These are phyloP conservation scores for Idris sp. DNA, from an alignment of 1,140 invertebrate genomes.

Conservation along the genomic window DNA sequence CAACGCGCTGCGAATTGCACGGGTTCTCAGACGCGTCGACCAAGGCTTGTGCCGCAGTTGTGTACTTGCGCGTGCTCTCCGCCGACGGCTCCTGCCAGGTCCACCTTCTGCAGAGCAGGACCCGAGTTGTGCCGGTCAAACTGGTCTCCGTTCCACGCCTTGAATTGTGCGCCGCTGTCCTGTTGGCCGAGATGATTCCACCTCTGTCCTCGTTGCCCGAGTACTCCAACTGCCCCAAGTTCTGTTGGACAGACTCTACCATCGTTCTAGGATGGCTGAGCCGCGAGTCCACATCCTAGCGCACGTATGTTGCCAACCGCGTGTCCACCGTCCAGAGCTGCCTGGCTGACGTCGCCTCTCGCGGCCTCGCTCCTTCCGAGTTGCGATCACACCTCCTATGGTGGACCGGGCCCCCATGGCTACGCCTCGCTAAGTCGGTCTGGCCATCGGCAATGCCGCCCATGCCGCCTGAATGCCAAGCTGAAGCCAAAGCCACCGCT, in stretches of 20 bases:
- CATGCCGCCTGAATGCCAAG: no score
- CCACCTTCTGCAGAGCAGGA: not conserved
- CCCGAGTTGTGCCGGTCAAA: not conserved
- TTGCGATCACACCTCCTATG: no score
- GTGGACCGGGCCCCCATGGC: no score
- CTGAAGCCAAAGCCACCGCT: no score
- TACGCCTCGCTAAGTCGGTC: no score
- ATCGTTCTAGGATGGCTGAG: constrained; percentile 5
- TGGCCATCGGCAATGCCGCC: no score
- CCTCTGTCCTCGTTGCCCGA: not conserved
- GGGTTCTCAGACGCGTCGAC: not conserved
- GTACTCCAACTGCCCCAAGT: not conserved
- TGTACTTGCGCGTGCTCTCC: no score
- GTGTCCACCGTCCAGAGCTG: not conserved
- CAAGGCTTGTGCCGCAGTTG: not conserved
- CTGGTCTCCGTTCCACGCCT: no score
- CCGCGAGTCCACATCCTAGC: not conserved
- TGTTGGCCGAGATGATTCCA: not conserved
- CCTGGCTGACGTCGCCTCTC: not conserved
- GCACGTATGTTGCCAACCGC: not conserved
- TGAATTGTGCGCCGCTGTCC: no score
- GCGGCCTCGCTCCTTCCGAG: no score
- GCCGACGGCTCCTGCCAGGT: not conserved
- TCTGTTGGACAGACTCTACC: not conserved
- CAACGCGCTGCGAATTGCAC: not conserved